Conservation (phyloP, 2,888 invertebrate genomes). For the Pristionchus arcanus region DNA sequence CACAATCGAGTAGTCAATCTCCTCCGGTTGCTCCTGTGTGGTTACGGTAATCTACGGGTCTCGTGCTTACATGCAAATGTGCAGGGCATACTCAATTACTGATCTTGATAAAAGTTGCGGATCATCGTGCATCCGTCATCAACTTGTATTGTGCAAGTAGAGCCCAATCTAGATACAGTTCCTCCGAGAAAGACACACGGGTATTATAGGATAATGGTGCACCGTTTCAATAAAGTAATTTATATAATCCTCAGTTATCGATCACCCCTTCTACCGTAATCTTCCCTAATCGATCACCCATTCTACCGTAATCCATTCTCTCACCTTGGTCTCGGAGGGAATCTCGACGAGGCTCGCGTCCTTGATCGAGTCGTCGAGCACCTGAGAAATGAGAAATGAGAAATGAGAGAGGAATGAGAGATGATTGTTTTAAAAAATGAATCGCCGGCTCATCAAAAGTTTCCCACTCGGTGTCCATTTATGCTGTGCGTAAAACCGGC, state of each 20-base stretch:
- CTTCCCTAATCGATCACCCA: background rate
- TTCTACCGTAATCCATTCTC: background rate
- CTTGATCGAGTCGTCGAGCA: slow-evolving; percentile 8
- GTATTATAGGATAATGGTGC: too few relatives aligned
- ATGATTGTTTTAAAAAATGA: background rate
- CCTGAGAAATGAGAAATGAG: slow-evolving; percentile 14
- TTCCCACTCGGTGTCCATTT: background rate
- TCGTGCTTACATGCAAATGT: too few relatives aligned
- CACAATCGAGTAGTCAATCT: slow-evolving; percentile 22
- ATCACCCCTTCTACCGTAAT: background rate
- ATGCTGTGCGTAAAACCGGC: background rate
- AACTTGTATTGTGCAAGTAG: too few relatives aligned
- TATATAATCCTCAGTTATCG: background rate
- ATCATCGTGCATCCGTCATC: too few relatives aligned
- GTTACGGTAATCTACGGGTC: slow-evolving; percentile 9
- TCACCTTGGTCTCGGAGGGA: slow-evolving; percentile 30
- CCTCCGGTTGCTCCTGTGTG: background rate
- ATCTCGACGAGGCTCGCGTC: slow-evolving; percentile 45
- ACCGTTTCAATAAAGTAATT: too few relatives aligned
- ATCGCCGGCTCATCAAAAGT: background rate
- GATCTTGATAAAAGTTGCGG: too few relatives aligned
- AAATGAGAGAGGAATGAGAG: too few relatives aligned
- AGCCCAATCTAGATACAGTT: background rate
- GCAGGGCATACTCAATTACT: too few relatives aligned
- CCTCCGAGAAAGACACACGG: background rate